These are phyloP conservation scores for Pseudomyrmex dendroicus DNA, from an alignment of 1,140 invertebrate genomes.

Conservation along the genomic window DNA sequence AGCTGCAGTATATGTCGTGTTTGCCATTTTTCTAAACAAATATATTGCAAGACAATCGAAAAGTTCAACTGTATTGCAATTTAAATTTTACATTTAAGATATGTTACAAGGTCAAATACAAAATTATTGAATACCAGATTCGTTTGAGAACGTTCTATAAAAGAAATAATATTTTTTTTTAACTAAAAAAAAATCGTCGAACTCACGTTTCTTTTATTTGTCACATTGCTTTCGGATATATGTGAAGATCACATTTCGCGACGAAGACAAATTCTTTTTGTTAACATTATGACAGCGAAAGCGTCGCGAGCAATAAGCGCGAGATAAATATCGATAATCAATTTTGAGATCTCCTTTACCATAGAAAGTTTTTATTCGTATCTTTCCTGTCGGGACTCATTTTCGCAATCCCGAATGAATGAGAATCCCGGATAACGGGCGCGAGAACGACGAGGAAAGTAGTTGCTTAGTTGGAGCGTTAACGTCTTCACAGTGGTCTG, in stretches of 20 bases:
- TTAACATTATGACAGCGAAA: neutral
- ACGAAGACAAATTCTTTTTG: neutral
- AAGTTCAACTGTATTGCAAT: neutral
- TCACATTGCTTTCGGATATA: neutral
- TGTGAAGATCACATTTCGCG: neutral
- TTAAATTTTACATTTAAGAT: conserved; percentile 6
- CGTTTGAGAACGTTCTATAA: neutral
- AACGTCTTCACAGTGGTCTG: conserved; percentile 61
- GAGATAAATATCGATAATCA: conserved; percentile 11
- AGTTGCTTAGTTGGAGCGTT: conserved; percentile 71
- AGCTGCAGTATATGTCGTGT: too few relatives aligned
- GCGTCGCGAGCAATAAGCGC: neutral
- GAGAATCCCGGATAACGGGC: conserved; percentile 60
- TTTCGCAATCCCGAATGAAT: conserved; percentile 14
- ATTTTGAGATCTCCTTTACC: conserved; percentile 8
- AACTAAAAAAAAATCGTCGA: neutral
- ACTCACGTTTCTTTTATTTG: neutral
- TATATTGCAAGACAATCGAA: neutral
- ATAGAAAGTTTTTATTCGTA: conserved; percentile 12
- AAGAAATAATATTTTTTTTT: neutral
- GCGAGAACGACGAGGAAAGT: conserved; percentile 73
- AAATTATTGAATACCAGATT: neutral
- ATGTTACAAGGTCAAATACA: neutral
- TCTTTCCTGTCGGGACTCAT: neutral
- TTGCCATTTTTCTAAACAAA: too few relatives aligned